Base-by-base conservation (phyloP, 2,888 invertebrate genomes). In the Panzeria rudis region DNA sequence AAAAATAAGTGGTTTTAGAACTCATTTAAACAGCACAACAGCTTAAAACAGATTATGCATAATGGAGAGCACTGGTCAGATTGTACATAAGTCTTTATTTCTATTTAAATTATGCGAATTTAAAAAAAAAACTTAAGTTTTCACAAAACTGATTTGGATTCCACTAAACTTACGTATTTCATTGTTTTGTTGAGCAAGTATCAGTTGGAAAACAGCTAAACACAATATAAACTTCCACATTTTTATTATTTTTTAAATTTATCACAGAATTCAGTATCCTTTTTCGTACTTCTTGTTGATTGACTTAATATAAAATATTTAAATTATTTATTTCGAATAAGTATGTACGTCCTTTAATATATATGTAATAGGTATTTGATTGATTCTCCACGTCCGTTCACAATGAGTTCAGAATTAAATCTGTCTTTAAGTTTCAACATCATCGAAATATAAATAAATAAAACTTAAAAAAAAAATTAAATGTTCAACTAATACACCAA, bases 121-220 rank as follows among this genome's bases (percentile, higher is more conserved):
- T n/a, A n/a, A n/a, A n/a, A n/a, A 15, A 54, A 4, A 15, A 25
- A 0, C 3, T 20, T 11, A 54, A 25, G 9, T 20, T 20, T 20
- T 50, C 15, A 15, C 41, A 15, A 20, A 50, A 15, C 7, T 7
- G 20, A 7, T 50, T 50, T 50, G 9, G 50, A 15, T 61, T 23
- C 0, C 11, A 29, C n/a, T 7, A 6, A 84, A 89, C 89, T 89
- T 89, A 89, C 89, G 89, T 83, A 88, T 87, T 83, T 89, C 88
- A 25, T 56, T 73, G 32, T 84, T 87, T 80, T 89, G 86, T 61
- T 87, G 86, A 50, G 89, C 89, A 61, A 88, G 81, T 72, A 88
- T 86, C 56, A 89, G 73, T 87, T 89, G 89, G 13, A 87, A 86
- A 41, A 86, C 84, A 54, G 87, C 86, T 17, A 89, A 86, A 78